Conservation (phyloP, 2,797 vertebrate genomes). For the Merluccius polli region DNA sequence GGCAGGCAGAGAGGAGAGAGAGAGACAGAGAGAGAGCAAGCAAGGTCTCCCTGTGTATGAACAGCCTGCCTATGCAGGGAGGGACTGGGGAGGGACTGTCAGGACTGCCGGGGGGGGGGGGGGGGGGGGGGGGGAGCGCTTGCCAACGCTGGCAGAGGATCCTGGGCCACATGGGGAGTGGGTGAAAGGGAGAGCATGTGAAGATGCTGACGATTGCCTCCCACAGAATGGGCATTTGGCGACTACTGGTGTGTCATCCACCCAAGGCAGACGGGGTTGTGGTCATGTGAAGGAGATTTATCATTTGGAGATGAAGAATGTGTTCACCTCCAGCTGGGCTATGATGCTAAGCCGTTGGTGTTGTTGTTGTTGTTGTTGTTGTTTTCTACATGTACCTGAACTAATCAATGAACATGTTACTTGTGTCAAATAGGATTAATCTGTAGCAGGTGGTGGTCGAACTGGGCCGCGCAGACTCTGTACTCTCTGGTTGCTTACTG, state of each 20-base stretch:
- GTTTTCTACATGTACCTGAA: neutral
- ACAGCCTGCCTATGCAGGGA: constrained; percentile 50
- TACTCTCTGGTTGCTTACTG: neutral
- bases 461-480: neutral
- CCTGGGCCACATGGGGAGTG: constrained; percentile 57
- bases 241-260: constrained; percentile 43
- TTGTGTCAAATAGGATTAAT: too few relatives aligned
- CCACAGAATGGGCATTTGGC: constrained; percentile 46
- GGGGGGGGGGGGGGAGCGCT: constrained; percentile 38
- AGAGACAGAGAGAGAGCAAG: constrained; percentile 32
- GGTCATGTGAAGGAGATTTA: constrained; percentile 45
- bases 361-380: neutral
- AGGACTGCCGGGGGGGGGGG: constrained; percentile 38
- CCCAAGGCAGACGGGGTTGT: constrained; percentile 39
- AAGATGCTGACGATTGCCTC: constrained; percentile 59
- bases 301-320: constrained; percentile 41
- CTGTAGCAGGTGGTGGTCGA: too few relatives aligned
- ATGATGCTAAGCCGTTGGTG: neutral
- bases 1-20: constrained; percentile 40
- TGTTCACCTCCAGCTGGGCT: constrained; percentile 24
- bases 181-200: constrained; percentile 60
- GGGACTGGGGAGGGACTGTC: constrained; percentile 41
- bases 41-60: constrained; percentile 56
- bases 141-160: constrained; percentile 51
- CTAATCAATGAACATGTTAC: neutral